Percentiles rank a stretch among this genome's conserved stretches.
Evolutionary conservation across 2,888 invertebrate species (phyloP).

Genomic region (Orchesella flavescens): DNA sequence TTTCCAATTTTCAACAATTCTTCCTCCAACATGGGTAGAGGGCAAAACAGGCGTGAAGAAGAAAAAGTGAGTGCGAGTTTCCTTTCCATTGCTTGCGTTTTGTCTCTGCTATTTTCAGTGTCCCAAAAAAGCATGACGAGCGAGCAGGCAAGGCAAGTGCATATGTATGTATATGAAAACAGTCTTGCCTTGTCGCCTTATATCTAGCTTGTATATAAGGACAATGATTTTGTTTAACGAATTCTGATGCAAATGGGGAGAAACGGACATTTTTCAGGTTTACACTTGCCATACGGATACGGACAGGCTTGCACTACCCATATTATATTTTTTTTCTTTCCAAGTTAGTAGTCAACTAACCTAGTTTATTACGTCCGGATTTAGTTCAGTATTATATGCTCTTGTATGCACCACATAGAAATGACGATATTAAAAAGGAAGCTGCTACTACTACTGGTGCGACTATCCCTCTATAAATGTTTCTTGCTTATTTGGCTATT

Average conservation of each 20-base stretch:
- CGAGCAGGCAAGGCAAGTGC: too few species aligned
- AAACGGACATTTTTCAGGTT: conserved; percentile 34
- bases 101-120: neutral
- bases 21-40: neutral
- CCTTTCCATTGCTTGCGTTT: conserved; percentile 3
- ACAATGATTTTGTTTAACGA: conserved; percentile 31
- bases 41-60: neutral
- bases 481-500: conserved; percentile 43
- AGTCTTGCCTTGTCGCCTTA: too few species aligned
- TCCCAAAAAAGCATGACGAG: neutral
- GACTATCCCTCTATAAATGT: neutral
- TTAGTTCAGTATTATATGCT: conserved; percentile 26
- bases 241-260: conserved; percentile 20
- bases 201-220: neutral
- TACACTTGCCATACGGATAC: conserved; percentile 8
- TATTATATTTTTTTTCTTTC: neutral
- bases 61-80: too few species aligned
- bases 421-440: neutral
- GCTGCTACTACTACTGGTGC: neutral
- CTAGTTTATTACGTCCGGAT: conserved; percentile 43
- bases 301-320: conserved; percentile 10
- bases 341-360: conserved; percentile 18
- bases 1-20: too few species aligned
- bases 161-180: too few species aligned
- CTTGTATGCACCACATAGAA: neutral